Evolutionary conservation across 2,113 vertebrate genomes (phyloP), one percentile per base, ranked within the genome.

Genomic region (Fulmarus glacialis): DNA sequence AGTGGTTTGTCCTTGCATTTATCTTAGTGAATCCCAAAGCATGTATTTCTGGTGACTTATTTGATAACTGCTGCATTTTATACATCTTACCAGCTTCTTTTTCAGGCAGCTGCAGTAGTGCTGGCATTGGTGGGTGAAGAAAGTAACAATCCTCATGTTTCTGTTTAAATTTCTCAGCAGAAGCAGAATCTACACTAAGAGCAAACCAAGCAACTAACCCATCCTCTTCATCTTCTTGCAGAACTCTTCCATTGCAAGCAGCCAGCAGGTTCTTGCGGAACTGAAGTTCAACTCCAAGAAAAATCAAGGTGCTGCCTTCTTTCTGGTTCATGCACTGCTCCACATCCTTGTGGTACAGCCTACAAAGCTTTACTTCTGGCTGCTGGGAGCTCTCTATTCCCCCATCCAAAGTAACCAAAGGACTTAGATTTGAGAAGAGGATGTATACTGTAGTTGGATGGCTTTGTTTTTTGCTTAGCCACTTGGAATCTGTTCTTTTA

Each of bases 141-240:
- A 99, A 99, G 77, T 96, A 99, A 94, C 98, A 98, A 78, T 96
- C 97, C 79, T 98, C 96, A 20, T 98, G 97, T 47, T 93, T 93
- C 88, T 98, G 89, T 85, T 98, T 98, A 47, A 99, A 98, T 45
- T 98, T 97, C 56, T 99, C 97, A 11, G 98, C 97, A 34, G 98
- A 91, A 47, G 96, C 87, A 77, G 98, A 91, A 42, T 99, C 98
- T 15, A 99, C 87, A 95, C 97, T 97, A 53, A 99, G 78, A 82
- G 99, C 99, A 96, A 99, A 99, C 99, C 99, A 99, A 26, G 99
- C 99, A 50, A 99, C 90, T 56, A 99, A 95, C 8, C 98, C 98
- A 94, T 97, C 98, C 21, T 98, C 95, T 40, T 96, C 90, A 5
- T 84, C 96, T 63, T 95, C 96, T 63, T 87, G 62, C 15, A 82